These are phyloP conservation scores for Cyphomyrmex costatus DNA, from an alignment of 1,140 invertebrate genomes.

Conservation along the genomic window DNA sequence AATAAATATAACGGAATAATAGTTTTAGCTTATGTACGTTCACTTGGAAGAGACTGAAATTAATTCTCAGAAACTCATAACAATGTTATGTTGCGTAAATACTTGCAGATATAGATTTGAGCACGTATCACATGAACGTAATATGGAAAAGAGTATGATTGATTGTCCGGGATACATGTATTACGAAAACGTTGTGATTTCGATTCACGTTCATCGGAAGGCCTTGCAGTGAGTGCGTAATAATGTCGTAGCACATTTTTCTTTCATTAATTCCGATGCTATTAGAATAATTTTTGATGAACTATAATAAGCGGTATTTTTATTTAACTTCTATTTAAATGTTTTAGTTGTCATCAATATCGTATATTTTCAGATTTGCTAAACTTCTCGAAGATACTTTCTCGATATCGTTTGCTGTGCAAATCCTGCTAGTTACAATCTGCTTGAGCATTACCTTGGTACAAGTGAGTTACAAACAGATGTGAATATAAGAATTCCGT, in stretches of 20 bases:
- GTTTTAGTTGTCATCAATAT: not conserved
- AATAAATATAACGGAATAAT: constrained; percentile 15
- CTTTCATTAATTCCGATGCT: not conserved
- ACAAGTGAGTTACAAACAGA: constrained; percentile 39
- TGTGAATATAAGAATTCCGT: not conserved
- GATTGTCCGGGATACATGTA: not conserved
- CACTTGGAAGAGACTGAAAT: not conserved
- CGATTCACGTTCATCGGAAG: constrained; percentile 15
- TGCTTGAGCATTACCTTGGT: constrained; percentile 28
- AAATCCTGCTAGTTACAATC: not conserved
- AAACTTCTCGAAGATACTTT: constrained; percentile 29
- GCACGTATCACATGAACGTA: not conserved
- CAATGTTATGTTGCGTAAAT: not conserved
- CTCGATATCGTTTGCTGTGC: constrained; percentile 13
- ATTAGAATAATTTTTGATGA: not conserved
- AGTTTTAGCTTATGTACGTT: not conserved
- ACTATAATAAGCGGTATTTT: not conserved
- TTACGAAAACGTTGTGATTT: constrained; percentile 40
- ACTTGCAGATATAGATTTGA: constrained; percentile 39
- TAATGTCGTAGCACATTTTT: not conserved
- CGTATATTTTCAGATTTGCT: constrained; percentile 10
- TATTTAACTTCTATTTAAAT: not conserved
- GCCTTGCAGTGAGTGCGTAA: constrained; percentile 36
- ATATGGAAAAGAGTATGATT: not conserved
- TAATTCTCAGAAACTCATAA: constrained; percentile 7